A percentile compares a stretch with the other conserved stretches of the same genome.
Evolutionary conservation across 2,888 invertebrate species (phyloP).

Genomic region (Cosmopolites sordidus): DNA sequence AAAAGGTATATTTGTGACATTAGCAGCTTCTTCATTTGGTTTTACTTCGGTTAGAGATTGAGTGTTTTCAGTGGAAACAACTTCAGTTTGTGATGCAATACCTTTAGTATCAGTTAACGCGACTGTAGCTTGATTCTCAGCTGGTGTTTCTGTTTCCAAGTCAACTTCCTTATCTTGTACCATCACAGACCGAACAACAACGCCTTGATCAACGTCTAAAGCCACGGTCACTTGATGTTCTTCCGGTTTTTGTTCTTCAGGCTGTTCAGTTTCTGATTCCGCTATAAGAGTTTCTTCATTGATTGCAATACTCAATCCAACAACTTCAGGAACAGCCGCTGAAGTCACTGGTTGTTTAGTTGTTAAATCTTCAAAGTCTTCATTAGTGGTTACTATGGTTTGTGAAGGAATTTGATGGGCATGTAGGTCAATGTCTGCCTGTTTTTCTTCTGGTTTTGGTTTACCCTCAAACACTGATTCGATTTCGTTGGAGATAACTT

Average conservation of each 20-base stretch:
- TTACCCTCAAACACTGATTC: conserved; percentile 45
- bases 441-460: conserved; percentile 41
- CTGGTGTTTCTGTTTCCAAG: conserved; percentile 37
- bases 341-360: conserved; percentile 38
- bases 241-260: conserved; percentile 41
- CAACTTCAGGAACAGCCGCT: conserved; percentile 42
- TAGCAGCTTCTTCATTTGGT: conserved; percentile 28
- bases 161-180: conserved; percentile 51
- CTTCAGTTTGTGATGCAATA: conserved; percentile 40
- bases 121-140: conserved; percentile 21
- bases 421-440: conserved; percentile 43
- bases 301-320: conserved; percentile 45
- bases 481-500: conserved; percentile 52
- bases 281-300: conserved; percentile 49
- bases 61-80: conserved; percentile 27
- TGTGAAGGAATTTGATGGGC: conserved; percentile 51
- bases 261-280: conserved; percentile 45
- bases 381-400: conserved; percentile 48
- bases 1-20: conserved; percentile 37
- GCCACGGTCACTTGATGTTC: conserved; percentile 45
- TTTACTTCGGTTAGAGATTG: conserved; percentile 24
- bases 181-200: conserved; percentile 49
- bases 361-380: conserved; percentile 44
- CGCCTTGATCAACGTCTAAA: conserved; percentile 47
- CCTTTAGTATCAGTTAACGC: conserved; percentile 39